Evolutionary conservation across 2,113 vertebrate genomes (phyloP).

Genomic region (Halcyon malimbica): DNA sequence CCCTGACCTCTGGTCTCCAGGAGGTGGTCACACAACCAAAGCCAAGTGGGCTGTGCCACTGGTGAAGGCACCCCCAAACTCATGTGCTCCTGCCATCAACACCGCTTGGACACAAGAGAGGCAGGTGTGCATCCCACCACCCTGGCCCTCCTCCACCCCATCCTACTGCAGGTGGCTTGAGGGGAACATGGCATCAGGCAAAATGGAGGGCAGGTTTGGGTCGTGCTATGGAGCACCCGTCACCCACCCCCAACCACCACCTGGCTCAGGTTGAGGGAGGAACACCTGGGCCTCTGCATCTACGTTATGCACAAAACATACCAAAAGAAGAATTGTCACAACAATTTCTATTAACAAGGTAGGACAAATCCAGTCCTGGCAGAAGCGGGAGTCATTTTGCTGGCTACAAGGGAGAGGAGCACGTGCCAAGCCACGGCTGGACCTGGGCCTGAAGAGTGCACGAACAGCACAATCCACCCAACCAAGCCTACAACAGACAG

Average conservation of each 20-base stretch:
- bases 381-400: neutral
- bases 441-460: neutral
- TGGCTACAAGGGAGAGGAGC: neutral
- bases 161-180: neutral
- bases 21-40: neutral
- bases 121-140: neutral
- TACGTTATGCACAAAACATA: neutral
- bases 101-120: neutral
- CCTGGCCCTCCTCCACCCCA: neutral
- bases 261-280: neutral
- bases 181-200: neutral
- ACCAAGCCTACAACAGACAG: neutral
- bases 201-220: neutral
- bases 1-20: neutral
- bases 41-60: fast-evolving
- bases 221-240: neutral
- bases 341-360: neutral
- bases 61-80: neutral
- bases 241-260: neutral
- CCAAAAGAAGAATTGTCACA: slow-evolving; percentile 26
- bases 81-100: fast-evolving
- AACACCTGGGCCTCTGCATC: neutral
- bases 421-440: fast-evolving
- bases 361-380: slow-evolving; percentile 18
- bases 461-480: neutral